Conservation (phyloP, 2,113 vertebrate species). For the Thryonomys swinderianus region DNA sequence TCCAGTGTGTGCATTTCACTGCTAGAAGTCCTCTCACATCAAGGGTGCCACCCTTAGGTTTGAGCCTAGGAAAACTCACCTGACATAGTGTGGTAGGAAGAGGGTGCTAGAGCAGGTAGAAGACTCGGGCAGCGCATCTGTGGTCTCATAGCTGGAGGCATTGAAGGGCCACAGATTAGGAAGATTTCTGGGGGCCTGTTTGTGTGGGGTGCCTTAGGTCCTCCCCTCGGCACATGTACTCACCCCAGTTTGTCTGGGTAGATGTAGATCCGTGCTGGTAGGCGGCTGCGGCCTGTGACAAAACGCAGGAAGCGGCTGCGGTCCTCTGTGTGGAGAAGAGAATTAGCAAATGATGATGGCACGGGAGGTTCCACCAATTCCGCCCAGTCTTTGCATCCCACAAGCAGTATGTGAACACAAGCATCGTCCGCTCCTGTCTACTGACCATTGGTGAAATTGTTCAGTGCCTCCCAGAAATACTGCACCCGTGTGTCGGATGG, state of each 20-base stretch:
- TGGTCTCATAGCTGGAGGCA: constrained; percentile 92
- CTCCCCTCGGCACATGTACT: constrained; percentile 50
- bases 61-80: constrained; percentile 84
- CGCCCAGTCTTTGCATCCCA: background rate
- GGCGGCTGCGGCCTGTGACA: constrained; percentile 97
- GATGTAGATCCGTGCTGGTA: constrained; percentile 97
- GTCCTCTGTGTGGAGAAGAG: constrained; percentile 91
- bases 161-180: constrained; percentile 63
- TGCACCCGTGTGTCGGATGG: constrained; percentile 93
- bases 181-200: background rate
- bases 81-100: constrained; percentile 96
- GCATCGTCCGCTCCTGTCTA: background rate
- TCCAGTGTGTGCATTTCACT: background rate
- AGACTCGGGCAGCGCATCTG: constrained; percentile 96
- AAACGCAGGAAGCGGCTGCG: constrained; percentile 98
- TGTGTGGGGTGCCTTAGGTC: background rate
- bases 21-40: background rate
- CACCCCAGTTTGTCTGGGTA: constrained; percentile 97
- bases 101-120: constrained; percentile 98
- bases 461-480: constrained; percentile 97
- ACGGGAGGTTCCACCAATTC: background rate
- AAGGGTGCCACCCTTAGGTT: background rate
- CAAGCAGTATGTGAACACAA: background rate
- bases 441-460: constrained; percentile 98
- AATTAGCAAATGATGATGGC: background rate